These are phyloP conservation scores for Etheostoma spectabile DNA, from an alignment of 2,113 vertebrate species.

Conservation along the genomic window DNA sequence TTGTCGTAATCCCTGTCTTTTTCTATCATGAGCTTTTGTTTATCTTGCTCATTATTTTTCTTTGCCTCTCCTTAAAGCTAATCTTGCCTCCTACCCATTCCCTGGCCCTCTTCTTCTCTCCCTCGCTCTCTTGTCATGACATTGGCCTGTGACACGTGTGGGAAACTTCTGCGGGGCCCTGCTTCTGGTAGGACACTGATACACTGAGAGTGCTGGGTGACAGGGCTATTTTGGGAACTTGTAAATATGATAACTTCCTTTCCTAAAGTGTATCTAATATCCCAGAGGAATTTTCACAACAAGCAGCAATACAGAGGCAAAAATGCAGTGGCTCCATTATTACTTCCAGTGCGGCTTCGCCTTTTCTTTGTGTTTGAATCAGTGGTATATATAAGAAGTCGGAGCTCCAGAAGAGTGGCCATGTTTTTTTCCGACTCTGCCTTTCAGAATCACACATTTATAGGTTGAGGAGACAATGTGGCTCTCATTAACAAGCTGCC, in stretches of 20 bases:
- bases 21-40: slow-evolving; percentile 17
- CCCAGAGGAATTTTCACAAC: slow-evolving; percentile 69
- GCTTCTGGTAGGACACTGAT: slow-evolving; percentile 78
- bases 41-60: slow-evolving; percentile 47
- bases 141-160: slow-evolving; percentile 78
- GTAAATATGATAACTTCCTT: slow-evolving; percentile 87
- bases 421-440: not conserved
- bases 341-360: not conserved
- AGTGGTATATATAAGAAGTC: too few species aligned
- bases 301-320: slow-evolving; percentile 30
- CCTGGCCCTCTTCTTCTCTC: slow-evolving; percentile 37
- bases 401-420: not conserved
- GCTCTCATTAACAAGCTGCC: not conserved
- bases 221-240: slow-evolving; percentile 81
- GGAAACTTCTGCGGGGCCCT: slow-evolving; percentile 76
- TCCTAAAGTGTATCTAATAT: slow-evolving; percentile 76
- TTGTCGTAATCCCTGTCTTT: slow-evolving; percentile 3
- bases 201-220: slow-evolving; percentile 80
- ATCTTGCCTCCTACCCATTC: slow-evolving; percentile 49
- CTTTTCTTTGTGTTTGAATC: not conserved
- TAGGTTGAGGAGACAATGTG: not conserved
- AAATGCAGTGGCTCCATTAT: slow-evolving; percentile 20
- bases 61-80: slow-evolving; percentile 44
- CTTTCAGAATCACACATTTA: not conserved
- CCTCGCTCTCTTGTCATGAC: slow-evolving; percentile 70